phyloP scores from a whole-genome alignment of 2,113 vertebrate genomes.

The Thamnophis sirtalis region DNA sequence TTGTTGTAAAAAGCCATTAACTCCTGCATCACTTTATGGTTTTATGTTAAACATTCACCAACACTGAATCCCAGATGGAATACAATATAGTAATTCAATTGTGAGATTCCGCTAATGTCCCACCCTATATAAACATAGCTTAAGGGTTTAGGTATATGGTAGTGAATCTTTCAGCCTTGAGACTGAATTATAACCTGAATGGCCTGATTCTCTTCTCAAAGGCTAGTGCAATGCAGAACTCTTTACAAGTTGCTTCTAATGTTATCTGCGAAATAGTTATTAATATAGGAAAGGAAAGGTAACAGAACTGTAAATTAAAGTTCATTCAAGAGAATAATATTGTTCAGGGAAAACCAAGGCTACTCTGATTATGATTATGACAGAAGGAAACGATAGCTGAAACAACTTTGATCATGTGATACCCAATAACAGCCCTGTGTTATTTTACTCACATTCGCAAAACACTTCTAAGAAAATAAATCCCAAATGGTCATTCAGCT shows the following conservation, averaged over 20 bases:
- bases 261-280: conserved; percentile 58
- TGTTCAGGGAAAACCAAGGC: conserved; percentile 10
- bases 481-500: not conserved
- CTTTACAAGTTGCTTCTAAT: conserved; percentile 45
- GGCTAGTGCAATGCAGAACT: conserved; percentile 36
- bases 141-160: conserved; percentile 72
- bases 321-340: conserved; percentile 39
- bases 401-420: not conserved
- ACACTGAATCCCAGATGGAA: conserved; percentile 73
- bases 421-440: not conserved
- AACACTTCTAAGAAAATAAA: not conserved
- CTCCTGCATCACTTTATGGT: conserved; percentile 69
- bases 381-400: not conserved
- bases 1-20: conserved; percentile 74
- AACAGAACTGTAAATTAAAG: conserved; percentile 40
- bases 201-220: conserved; percentile 40
- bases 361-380: not conserved
- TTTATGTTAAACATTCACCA: conserved; percentile 77
- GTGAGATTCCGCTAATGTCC: conserved; percentile 75
- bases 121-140: conserved; percentile 78
- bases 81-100: conserved; percentile 80
- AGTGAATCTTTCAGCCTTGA: conserved; percentile 70
- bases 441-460: not conserved
- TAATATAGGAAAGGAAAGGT: conserved; percentile 43
- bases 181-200: conserved; percentile 71